Evolutionary conservation across 2,797 vertebrate species (phyloP).

Genomic region (Hephaestus fuliginosus): DNA sequence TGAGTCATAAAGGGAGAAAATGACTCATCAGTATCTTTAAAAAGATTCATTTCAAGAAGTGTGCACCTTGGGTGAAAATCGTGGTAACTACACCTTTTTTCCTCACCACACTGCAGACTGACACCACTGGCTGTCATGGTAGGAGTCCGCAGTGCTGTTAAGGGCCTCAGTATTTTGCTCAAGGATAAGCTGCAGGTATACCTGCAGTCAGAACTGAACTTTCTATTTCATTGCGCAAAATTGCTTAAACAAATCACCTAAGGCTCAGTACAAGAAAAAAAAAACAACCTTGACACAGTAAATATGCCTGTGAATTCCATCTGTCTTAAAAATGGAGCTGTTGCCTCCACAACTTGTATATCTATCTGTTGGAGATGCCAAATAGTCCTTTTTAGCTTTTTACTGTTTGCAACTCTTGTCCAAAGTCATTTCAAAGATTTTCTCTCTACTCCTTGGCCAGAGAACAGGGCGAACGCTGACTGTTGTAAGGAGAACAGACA

Average conservation of each 20-base stretch:
- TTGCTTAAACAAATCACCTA: neutral
- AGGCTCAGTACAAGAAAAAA: neutral
- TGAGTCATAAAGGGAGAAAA: neutral
- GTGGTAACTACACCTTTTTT: neutral
- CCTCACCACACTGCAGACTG: conserved; percentile 1
- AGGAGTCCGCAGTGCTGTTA: neutral
- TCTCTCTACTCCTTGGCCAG: conserved; percentile 14
- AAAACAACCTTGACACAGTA: neutral
- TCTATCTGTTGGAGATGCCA: conserved; percentile 7
- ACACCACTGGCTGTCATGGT: neutral
- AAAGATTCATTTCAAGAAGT: neutral
- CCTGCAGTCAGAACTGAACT: neutral
- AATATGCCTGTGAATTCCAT: conserved; percentile 14
- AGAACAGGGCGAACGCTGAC: conserved; percentile 31
- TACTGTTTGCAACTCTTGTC: conserved; percentile 14
- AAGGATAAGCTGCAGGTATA: neutral
- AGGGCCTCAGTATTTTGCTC: neutral
- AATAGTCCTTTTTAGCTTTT: conserved; percentile 8
- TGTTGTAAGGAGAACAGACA: conserved; percentile 34
- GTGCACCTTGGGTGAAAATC: neutral
- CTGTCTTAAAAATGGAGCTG: neutral
- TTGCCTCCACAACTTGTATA: conserved; percentile 3
- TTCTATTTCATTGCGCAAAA: neutral
- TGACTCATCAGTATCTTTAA: neutral
- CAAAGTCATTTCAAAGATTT: conserved; percentile 48